Base-by-base conservation (phyloP, 2,888 invertebrate species). In the Orthonevra nobilis region DNA sequence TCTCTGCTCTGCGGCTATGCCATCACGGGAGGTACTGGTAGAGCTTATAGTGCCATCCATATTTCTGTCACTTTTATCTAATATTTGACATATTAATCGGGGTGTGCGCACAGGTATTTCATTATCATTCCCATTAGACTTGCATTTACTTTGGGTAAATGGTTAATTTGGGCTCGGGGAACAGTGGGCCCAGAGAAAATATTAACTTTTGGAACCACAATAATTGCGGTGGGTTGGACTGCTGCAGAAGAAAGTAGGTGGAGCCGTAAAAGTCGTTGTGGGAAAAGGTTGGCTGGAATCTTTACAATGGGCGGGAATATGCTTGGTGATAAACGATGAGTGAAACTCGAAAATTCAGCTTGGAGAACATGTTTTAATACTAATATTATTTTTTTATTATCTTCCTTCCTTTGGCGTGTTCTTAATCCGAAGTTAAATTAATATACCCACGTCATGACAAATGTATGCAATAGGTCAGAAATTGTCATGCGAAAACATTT, bases 81-180 rank as follows among this genome's bases (percentile, higher is more conserved):
- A 52, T 34, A 56, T 61, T 66, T 61, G 66, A 73, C 66, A 68
- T 79, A 66, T 73, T 79, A 66, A 79, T 79, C 66, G 66, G n/a
- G n/a, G 50, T 34, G 26, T 20, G 48, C 61, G 54, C 44, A n/a
- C 26, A 42, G 46, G 58, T 72, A 60, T 58, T 38, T 28, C 69
- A 50, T 63, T 50, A 56, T 38, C 56, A 23, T 32, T 54, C 36
- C 50, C 56, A 42, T 36, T 34, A 34, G 42, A 60, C 14, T 60
- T 66, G 42, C 36, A 42, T 26, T 56, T 52, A 15, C 19, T 23
- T 34, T 36, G 17, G 26, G 34, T 14, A 42, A 42, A 34, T 60
- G 32, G 58, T 15, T 23, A 38, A 54, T 54, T 54, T 46, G 38
- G 38, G 7, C 12, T 7, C 19, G 3, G 34, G 28, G 17, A 40